Base-by-base conservation (phyloP, 1,140 invertebrate species). In the Penaeus japonicus region DNA sequence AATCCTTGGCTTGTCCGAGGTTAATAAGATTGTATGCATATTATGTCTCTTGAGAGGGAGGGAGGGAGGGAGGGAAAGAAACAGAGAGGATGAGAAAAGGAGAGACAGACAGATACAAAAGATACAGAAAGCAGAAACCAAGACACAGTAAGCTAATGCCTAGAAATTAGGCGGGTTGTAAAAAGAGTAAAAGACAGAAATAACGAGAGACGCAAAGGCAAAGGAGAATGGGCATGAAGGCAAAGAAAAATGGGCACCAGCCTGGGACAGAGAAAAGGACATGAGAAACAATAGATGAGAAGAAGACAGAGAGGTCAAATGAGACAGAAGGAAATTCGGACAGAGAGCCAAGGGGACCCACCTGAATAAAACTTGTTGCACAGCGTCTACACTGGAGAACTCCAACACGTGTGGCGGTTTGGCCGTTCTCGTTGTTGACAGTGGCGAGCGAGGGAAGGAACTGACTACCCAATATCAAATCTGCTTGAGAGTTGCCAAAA, bases 381-480 rank as follows among this genome's bases (percentile, higher is more conserved):
- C 87, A 88, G 18, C 87, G 78, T 30, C 87, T 79, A 30, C 87
- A 88, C 70, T 88, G 87, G 35, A 88, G 59, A 18, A 88, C 87
- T 12, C 87, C 87, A 15, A 88, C 87, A n/a, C 81, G 62, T 24
- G 80, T 55, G 24, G 30, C 32, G 7, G 81, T 73, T 27, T 88
- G 80, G 57, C 87, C 87, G 78, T 88, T 59, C 81, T 88, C 81
- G 20, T 35, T 30, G 54, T 88, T 73, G 17, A 88, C 32, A 57
- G 87, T 88, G 17, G 87, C 87, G n/a, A 88, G 55, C 39, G 87
- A 80, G 54, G 87, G 87, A 53, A 88, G 70, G 87, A 83, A 88
- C 87, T 88, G 87, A 73, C 87, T 88, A 55, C 87, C 87, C 87
- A 88, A 73, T 65, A 88, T 88, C 81, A 88, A 83, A 59, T 88